phyloP scores from a whole-genome alignment of 2,113 vertebrate genomes.

The Gila orcuttii region DNA sequence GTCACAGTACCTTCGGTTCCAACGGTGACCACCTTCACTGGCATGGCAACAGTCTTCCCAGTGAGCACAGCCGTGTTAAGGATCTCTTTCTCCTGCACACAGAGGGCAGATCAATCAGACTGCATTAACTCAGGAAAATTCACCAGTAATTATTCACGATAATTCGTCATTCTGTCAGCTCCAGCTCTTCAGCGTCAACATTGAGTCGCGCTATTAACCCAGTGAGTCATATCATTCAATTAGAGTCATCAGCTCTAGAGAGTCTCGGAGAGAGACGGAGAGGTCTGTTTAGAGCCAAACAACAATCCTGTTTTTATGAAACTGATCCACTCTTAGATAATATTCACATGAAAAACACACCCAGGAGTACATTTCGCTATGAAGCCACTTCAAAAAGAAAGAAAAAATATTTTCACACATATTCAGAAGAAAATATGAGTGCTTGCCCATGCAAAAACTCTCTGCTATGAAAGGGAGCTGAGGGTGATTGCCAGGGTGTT shows the following conservation, averaged over 20 bases:
- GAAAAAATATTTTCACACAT: neutral
- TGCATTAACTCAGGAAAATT: conserved; percentile 32
- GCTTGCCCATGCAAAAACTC: neutral
- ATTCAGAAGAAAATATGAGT: neutral
- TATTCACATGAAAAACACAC: conserved; percentile 13
- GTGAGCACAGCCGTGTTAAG: conserved; percentile 94
- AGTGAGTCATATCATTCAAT: conserved; percentile 51
- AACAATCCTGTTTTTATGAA: conserved; percentile 33
- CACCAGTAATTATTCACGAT: conserved; percentile 43
- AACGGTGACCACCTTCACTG: conserved; percentile 88
- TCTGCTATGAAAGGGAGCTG: neutral
- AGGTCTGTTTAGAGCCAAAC: conserved; percentile 37
- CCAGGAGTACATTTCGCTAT: neutral
- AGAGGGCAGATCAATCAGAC: conserved; percentile 42
- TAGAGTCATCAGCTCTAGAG: conserved; percentile 51
- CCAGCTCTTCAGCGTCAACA: conserved; percentile 29
- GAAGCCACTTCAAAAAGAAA: neutral
- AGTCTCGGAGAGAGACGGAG: conserved; percentile 30
- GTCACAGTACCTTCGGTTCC: conserved; percentile 82
- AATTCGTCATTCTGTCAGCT: conserved; percentile 51
- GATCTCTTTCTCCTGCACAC: conserved; percentile 87
- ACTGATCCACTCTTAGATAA: neutral
- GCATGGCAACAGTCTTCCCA: conserved; percentile 86
- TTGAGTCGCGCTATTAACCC: conserved; percentile 45
- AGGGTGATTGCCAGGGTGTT: neutral